Evolutionary conservation across 2,888 invertebrate genomes (phyloP).

Genomic region (Exephanes ischioxanthus): DNA sequence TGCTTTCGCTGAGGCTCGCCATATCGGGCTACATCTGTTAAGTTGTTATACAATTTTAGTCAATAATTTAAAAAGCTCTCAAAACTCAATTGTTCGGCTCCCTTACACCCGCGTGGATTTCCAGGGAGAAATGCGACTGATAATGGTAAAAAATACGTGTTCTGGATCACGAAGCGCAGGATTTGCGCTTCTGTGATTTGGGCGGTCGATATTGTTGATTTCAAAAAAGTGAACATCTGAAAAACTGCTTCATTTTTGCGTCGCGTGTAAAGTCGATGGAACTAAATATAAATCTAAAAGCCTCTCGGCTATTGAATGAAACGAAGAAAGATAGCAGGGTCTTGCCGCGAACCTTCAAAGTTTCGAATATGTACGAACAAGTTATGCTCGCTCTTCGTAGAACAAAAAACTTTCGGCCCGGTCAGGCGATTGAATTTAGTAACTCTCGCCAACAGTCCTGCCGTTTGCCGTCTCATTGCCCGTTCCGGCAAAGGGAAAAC

Average conservation of each 20-base stretch:
- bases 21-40: too few relatives aligned
- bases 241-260: neutral
- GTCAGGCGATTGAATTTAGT: conserved; percentile 5
- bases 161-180: too few relatives aligned
- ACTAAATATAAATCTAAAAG: neutral
- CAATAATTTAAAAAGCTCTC: too few relatives aligned
- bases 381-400: neutral
- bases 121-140: too few relatives aligned
- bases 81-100: too few relatives aligned
- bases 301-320: neutral
- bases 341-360: neutral
- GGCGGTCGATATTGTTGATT: too few relatives aligned
- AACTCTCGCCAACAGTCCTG: neutral
- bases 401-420: neutral
- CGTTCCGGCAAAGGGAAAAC: neutral
- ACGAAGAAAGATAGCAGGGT: neutral
- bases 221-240: neutral
- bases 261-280: neutral
- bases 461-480: neutral
- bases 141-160: too few relatives aligned
- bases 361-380: neutral
- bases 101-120: too few relatives aligned
- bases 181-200: too few relatives aligned
- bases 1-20: too few relatives aligned
- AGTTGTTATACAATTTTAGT: too few relatives aligned